A percentile compares a stretch with the other conserved stretches of the same genome.
phyloP scores from a whole-genome alignment of 2,797 vertebrate species.

The Galago senegalensis region DNA sequence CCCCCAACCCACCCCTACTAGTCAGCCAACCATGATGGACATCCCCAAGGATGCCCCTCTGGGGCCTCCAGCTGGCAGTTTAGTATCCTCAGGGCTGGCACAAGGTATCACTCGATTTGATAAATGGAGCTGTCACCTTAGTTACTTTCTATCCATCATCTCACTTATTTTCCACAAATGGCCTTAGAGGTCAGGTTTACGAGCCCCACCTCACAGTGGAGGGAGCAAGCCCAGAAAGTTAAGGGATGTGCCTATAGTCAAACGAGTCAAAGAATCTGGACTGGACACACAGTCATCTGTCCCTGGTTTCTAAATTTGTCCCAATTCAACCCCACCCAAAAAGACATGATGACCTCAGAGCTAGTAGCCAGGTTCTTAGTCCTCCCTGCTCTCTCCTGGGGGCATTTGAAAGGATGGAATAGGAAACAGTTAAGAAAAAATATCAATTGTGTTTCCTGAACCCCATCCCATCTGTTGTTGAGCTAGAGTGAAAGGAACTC shows the following conservation, averaged over 20 bases:
- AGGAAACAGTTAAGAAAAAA: neutral
- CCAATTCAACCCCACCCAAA: neutral
- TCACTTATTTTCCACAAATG: neutral
- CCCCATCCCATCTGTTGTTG: neutral
- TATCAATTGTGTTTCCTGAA: neutral
- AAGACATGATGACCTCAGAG: neutral
- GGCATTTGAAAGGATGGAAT: neutral
- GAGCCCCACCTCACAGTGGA: neutral
- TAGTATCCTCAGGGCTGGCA: neutral
- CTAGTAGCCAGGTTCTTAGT: neutral
- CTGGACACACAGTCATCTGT: neutral
- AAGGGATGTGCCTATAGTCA: neutral
- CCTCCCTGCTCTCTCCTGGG: neutral
- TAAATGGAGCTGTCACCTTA: neutral
- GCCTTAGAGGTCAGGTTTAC: neutral
- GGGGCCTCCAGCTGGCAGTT: neutral
- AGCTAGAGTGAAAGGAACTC: neutral
- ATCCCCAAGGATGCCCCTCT: neutral
- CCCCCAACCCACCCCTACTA: neutral
- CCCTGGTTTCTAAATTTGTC: neutral
- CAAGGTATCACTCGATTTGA: neutral
- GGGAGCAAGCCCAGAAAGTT: neutral
- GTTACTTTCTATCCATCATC: neutral
- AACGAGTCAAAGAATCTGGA: neutral
- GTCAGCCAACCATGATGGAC: too few species aligned